Evolutionary conservation across 1,140 invertebrate genomes (phyloP).

Genomic region (Anagrus nilaparvatae): DNA sequence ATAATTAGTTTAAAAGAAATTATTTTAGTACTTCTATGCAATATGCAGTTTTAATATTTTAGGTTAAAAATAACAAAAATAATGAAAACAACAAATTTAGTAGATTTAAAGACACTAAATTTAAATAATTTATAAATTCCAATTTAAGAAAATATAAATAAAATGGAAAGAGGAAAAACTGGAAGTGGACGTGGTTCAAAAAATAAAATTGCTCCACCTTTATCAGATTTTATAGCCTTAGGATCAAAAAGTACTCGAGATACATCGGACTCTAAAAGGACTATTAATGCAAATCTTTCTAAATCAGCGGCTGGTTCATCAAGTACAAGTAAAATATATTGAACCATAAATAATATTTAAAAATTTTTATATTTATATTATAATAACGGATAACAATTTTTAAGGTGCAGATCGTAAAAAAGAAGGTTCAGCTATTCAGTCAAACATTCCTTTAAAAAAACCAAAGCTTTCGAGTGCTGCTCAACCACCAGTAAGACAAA

Average conservation of each 20-base stretch:
- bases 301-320: constrained; percentile 41
- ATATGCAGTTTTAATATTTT: too few relatives aligned
- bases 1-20: too few relatives aligned
- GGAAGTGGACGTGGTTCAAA: constrained; percentile 46
- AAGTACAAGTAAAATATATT: constrained; percentile 32
- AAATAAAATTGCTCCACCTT: constrained; percentile 52
- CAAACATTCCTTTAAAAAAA: constrained; percentile 38
- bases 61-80: too few relatives aligned
- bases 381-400: constrained; percentile 8
- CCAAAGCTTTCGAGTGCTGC: constrained; percentile 31
- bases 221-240: constrained; percentile 50
- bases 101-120: too few relatives aligned
- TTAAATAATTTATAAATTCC: too few relatives aligned
- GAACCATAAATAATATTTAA: constrained; percentile 14
- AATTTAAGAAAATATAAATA: constrained; percentile 12
- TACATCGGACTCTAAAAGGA: constrained; percentile 44
- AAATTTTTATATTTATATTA: constrained; percentile 3
- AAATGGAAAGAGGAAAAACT: constrained; percentile 49
- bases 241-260: constrained; percentile 47
- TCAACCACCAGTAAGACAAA: constrained; percentile 27
- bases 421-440: constrained; percentile 37
- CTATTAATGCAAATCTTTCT: constrained; percentile 36
- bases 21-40: too few relatives aligned
- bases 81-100: too few relatives aligned
- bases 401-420: constrained; percentile 42